phyloP scores from a whole-genome alignment of 2,113 vertebrate genomes.

The Ceyx cyanopectus region DNA sequence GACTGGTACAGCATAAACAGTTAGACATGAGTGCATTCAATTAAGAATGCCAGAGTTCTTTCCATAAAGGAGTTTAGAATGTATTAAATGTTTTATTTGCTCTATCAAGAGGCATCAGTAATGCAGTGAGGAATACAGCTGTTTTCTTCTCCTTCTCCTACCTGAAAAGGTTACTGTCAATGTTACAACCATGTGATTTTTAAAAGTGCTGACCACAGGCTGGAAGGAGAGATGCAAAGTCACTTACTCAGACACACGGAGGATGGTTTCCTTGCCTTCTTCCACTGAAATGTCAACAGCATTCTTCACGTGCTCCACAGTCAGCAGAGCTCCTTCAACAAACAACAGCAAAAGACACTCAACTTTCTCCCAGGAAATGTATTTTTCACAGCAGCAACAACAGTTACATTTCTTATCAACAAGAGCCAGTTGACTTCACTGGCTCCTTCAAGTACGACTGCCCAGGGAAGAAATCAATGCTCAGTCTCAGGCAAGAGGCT shows the following conservation, averaged over 20 bases:
- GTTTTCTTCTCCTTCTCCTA: not conserved
- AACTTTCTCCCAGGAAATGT: slow-evolving; percentile 1
- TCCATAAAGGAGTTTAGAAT: not conserved
- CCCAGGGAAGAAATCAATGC: not conserved
- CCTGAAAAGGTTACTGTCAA: slow-evolving; percentile 37
- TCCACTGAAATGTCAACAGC: slow-evolving; percentile 86
- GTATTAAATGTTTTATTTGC: not conserved
- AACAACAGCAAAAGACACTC: slow-evolving; percentile 11
- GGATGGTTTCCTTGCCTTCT: slow-evolving; percentile 92
- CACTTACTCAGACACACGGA: slow-evolving; percentile 92
- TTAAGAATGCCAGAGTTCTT: not conserved
- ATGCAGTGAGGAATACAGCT: not conserved
- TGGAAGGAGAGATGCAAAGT: slow-evolving; percentile 54
- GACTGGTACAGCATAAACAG: not conserved
- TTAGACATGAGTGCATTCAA: not conserved
- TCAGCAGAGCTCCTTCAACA: slow-evolving; percentile 86
- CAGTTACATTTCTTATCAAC: not conserved
- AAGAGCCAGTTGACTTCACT: not conserved
- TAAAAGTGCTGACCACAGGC: slow-evolving; percentile 57
- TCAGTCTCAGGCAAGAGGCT: not conserved
- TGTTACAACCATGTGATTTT: slow-evolving; percentile 13
- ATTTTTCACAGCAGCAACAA: not conserved
- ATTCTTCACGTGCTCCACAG: slow-evolving; percentile 89
- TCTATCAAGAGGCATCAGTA: not conserved
- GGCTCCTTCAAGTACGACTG: not conserved